Percentiles rank a stretch among this genome's conserved stretches.
phyloP scores from a whole-genome alignment of 2,113 vertebrate species.

The Anguilla japonica region DNA sequence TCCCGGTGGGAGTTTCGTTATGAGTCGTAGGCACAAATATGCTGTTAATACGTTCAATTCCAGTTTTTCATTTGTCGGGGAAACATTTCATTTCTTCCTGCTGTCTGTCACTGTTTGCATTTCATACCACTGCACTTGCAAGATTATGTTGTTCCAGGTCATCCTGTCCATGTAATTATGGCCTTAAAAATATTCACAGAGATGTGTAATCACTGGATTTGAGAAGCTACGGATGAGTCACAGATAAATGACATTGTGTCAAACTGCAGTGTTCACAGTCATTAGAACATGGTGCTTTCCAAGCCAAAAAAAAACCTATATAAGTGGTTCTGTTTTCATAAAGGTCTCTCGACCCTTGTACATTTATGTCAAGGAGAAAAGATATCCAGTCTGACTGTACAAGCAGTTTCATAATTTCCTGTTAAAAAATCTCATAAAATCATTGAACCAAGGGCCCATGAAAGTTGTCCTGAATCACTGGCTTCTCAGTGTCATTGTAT shows the following conservation, averaged over 20 bases:
- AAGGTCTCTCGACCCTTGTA: not conserved
- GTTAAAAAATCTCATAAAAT: not conserved
- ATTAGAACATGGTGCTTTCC: not conserved
- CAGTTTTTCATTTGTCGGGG: not conserved
- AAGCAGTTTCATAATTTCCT: not conserved
- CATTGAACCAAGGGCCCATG: not conserved
- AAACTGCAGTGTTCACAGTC: not conserved
- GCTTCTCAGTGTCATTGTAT: not conserved
- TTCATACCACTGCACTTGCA: not conserved
- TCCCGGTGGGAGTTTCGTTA: not conserved
- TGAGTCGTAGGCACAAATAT: not conserved
- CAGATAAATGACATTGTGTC: not conserved
- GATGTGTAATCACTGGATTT: not conserved
- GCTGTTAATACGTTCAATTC: not conserved
- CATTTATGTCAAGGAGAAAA: not conserved
- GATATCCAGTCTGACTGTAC: not conserved
- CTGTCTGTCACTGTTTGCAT: not conserved
- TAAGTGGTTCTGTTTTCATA: not conserved
- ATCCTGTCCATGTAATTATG: not conserved
- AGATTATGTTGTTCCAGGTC: not conserved
- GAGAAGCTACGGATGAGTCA: not conserved
- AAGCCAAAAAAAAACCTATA: not conserved
- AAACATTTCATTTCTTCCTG: not conserved
- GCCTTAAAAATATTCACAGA: not conserved
- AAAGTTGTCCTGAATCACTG: not conserved